These are phyloP conservation scores for Urocitellus parryii DNA, from an alignment of 2,113 vertebrate genomes.

Conservation along the genomic window DNA sequence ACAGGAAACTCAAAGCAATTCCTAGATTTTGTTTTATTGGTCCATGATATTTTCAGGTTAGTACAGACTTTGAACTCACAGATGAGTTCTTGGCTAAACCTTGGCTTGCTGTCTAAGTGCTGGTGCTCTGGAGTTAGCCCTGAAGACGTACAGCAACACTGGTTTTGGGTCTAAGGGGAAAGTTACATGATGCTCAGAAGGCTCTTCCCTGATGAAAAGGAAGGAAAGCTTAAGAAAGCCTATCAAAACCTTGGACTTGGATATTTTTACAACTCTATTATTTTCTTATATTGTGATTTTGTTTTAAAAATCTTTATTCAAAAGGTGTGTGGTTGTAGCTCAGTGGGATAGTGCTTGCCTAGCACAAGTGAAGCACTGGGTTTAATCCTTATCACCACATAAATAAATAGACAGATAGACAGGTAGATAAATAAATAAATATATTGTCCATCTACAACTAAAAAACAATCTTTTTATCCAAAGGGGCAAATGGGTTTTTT, in stretches of 20 bases:
- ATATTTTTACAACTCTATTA: conserved; percentile 11
- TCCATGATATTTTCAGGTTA: not conserved
- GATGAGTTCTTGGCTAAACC: not conserved
- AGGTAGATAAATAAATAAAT: not conserved
- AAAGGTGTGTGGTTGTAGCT: too few relatives aligned
- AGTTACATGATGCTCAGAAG: not conserved
- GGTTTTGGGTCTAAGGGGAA: not conserved
- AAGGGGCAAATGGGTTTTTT: not conserved
- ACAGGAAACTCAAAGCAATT: not conserved
- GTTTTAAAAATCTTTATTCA: not conserved
- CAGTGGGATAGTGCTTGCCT: too few relatives aligned
- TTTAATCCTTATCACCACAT: too few relatives aligned
- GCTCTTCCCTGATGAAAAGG: not conserved
- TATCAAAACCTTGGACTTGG: not conserved
- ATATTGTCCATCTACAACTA: too few relatives aligned
- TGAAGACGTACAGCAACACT: not conserved
- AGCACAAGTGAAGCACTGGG: too few relatives aligned
- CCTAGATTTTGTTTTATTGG: not conserved
- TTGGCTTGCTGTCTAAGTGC: not conserved
- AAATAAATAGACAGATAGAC: too few relatives aligned
- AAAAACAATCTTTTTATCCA: not conserved
- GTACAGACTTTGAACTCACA: not conserved
- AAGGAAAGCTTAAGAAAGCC: not conserved
- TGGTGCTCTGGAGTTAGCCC: too few relatives aligned
- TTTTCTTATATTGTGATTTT: not conserved